Conservation (phyloP, 1,140 invertebrate genomes). For the Pemphigus obesinymphae region DNA sequence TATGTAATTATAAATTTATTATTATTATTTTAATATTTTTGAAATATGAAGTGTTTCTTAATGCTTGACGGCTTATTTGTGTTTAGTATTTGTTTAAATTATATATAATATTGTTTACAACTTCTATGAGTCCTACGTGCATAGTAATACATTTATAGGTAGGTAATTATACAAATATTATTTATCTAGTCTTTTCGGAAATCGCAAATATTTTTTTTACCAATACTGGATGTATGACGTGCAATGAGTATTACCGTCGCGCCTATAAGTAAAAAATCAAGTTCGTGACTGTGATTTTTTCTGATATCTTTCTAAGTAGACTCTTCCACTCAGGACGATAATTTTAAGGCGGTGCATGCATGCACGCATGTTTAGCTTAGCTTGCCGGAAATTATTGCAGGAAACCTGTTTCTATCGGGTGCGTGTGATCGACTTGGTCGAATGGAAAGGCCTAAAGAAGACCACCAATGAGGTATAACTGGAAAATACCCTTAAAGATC, state of each 20-base stretch:
- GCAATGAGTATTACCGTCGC: neutral
- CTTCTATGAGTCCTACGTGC: neutral
- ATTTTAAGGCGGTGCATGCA: slow-evolving; percentile 31
- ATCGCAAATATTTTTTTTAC: neutral
- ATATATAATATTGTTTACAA: neutral
- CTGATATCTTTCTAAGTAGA: slow-evolving; percentile 21
- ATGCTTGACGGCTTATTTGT: neutral
- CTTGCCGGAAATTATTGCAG: slow-evolving; percentile 23
- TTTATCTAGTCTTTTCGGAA: neutral
- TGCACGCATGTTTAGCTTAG: slow-evolving; percentile 3
- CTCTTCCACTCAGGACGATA: neutral
- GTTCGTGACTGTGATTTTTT: slow-evolving; percentile 34
- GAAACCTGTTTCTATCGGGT: slow-evolving; percentile 34
- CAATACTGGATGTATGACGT: neutral
- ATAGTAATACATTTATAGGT: too few relatives aligned
- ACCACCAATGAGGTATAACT: slow-evolving; percentile 15
- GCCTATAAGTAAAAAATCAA: neutral
- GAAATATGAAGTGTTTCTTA: too few relatives aligned
- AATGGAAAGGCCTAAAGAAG: neutral
- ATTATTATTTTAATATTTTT: neutral
- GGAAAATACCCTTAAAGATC: neutral
- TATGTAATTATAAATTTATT: neutral
- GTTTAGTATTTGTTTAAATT: neutral
- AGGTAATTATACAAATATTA: neutral
- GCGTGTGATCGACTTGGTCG: slow-evolving; percentile 8